Percentiles rank a stretch among this genome's conserved stretches.
phyloP scores from a whole-genome alignment of 2,888 invertebrate genomes.

The Imbricaverruca yamaguchii region DNA sequence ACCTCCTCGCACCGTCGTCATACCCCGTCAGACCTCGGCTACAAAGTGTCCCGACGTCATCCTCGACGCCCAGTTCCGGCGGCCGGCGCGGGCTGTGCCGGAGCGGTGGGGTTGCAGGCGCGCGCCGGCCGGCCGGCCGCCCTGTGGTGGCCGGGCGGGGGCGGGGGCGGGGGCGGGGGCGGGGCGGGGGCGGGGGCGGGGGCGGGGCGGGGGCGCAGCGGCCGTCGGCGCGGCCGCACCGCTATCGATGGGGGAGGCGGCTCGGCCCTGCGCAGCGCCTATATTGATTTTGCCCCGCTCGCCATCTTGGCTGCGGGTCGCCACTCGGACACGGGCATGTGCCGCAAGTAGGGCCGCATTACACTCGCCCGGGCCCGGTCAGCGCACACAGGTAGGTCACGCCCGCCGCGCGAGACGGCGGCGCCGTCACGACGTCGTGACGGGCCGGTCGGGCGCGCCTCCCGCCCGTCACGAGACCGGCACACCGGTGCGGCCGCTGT shows the following conservation, averaged over 20 bases:
- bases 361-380: background rate
- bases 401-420: too few relatives aligned
- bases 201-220: background rate
- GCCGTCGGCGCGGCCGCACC: background rate
- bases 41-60: too few relatives aligned
- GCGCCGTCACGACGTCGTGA: too few relatives aligned
- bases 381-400: background rate
- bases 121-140: too few relatives aligned
- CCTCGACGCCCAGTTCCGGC: too few relatives aligned
- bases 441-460: too few relatives aligned
- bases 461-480: too few relatives aligned
- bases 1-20: too few relatives aligned
- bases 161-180: background rate
- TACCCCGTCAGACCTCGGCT: too few relatives aligned
- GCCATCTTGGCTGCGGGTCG: background rate
- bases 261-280: constrained; percentile 3
- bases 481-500: too few relatives aligned
- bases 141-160: background rate
- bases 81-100: too few relatives aligned
- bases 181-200: background rate
- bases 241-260: background rate
- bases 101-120: too few relatives aligned
- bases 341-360: background rate
- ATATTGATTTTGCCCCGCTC: background rate
- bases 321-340: background rate